Percentiles rank a stretch among this genome's conserved stretches.
These are phyloP conservation scores for Hemaris fuciformis DNA, from an alignment of 2,888 invertebrate species.

Conservation along the genomic window DNA sequence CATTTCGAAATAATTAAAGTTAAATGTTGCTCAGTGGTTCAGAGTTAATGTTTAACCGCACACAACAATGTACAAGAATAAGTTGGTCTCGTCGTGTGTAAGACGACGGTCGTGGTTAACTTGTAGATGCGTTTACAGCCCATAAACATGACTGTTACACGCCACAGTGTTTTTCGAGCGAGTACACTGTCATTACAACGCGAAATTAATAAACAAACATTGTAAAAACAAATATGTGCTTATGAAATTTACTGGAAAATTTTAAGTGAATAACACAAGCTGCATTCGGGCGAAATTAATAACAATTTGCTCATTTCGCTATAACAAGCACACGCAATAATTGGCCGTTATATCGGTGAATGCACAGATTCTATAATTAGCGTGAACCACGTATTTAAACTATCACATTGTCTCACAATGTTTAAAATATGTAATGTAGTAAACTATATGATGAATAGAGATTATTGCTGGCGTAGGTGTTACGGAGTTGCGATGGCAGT, in stretches of 20 bases:
- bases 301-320: neutral
- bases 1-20: too few species aligned
- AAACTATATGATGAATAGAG: too few species aligned
- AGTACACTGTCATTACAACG: slow-evolving; percentile 24
- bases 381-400: neutral
- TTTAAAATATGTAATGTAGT: neutral
- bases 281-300: neutral
- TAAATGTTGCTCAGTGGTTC: too few species aligned
- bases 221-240: neutral
- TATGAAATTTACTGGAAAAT: neutral
- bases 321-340: neutral
- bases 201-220: neutral
- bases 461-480: too few species aligned
- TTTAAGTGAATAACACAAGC: neutral
- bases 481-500: too few species aligned
- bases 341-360: neutral
- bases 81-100: slow-evolving; percentile 36
- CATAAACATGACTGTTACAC: slow-evolving; percentile 44
- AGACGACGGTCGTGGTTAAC: slow-evolving; percentile 36
- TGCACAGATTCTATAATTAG: neutral
- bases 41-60: slow-evolving; percentile 24
- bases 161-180: slow-evolving; percentile 37
- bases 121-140: slow-evolving; percentile 46
- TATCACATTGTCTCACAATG: neutral
- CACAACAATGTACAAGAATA: slow-evolving; percentile 30